These are phyloP conservation scores for Anoura caudifer DNA, from an alignment of 2,113 vertebrate species.

Conservation along the genomic window DNA sequence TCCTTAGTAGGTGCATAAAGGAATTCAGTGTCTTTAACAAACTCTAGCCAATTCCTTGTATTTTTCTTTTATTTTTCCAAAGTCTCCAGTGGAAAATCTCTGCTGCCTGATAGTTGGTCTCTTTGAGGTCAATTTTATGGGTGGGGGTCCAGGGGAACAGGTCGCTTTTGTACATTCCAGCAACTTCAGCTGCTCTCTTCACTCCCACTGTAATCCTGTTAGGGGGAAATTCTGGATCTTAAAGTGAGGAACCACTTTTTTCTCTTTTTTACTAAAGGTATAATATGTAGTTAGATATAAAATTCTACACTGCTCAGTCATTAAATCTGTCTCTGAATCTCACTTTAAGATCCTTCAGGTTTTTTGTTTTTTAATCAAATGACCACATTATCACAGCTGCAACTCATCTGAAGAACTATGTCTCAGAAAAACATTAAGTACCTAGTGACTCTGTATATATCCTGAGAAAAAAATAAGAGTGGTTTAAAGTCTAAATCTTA, in stretches of 20 bases:
- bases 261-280: background rate
- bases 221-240: conserved; percentile 7
- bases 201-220: background rate
- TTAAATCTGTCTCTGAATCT: background rate
- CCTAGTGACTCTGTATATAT: background rate
- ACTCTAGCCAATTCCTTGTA: background rate
- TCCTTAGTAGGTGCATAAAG: background rate
- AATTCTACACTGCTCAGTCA: background rate
- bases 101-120: background rate
- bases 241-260: background rate
- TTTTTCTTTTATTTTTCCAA: background rate
- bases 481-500: conserved; percentile 44
- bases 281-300: background rate
- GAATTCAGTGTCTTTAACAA: background rate
- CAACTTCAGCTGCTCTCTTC: background rate
- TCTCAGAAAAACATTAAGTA: conserved; percentile 50
- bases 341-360: background rate
- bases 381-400: conserved; percentile 45
- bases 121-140: background rate
- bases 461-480: conserved; percentile 36
- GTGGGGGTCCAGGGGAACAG: too few relatives aligned
- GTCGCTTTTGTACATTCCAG: background rate
- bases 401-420: conserved; percentile 38
- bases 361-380: conserved; percentile 13
- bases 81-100: background rate